Conservation (phyloP, 2,888 invertebrate genomes). For the Miltochrista miniata region DNA sequence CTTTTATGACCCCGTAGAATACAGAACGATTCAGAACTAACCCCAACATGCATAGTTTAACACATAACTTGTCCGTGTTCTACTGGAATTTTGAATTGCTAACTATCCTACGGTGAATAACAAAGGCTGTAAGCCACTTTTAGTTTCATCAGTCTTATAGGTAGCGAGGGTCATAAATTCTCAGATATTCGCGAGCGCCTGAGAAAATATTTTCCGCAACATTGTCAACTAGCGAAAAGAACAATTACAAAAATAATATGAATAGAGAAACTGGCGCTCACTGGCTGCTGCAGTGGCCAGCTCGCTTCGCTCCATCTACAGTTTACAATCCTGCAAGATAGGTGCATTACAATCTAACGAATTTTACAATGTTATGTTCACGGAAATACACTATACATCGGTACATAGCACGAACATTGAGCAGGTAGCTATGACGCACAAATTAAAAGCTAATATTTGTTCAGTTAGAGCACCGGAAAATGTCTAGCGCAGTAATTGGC, state of each 20-base stretch:
- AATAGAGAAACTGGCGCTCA: no score
- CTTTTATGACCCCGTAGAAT: conserved; percentile 30
- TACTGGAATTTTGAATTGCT: conserved; percentile 48
- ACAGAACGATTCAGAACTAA: conserved; percentile 41
- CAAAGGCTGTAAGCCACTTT: conserved; percentile 33
- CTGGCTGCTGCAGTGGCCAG: no score
- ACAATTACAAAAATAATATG: no score
- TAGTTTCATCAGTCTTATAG: conserved; percentile 34
- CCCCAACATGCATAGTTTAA: conserved; percentile 46
- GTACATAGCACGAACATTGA: no score
- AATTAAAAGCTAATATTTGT: conserved; percentile 37
- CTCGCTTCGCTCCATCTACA: no score
- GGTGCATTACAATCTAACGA: no score
- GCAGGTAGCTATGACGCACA: conserved; percentile 18
- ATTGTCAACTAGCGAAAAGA: no score
- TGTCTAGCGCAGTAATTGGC: conserved; percentile 31
- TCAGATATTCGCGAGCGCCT: no score
- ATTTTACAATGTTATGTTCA: no score
- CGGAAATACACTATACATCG: no score
- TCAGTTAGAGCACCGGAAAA: conserved; percentile 25
- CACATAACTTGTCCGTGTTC: conserved; percentile 45
- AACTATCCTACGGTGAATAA: conserved; percentile 41
- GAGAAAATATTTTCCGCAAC: no score
- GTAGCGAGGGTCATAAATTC: conserved; percentile 26
- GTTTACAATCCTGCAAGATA: no score